Base-by-base conservation (phyloP, 2,113 vertebrate species). In the Pterocles gutturalis region DNA sequence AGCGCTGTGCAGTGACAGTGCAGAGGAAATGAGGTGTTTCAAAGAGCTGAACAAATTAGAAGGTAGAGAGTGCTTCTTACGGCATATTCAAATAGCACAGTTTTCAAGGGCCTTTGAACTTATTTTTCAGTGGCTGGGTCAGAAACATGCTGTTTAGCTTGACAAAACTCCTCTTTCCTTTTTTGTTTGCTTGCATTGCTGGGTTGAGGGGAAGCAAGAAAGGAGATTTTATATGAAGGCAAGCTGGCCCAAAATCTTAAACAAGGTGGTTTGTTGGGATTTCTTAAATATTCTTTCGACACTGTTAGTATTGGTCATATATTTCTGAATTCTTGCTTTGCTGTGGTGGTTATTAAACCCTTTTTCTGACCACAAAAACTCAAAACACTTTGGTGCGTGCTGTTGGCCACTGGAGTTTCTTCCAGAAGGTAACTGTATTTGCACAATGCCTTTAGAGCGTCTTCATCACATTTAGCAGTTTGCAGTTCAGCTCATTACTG, bases 11-110 rank as follows among this genome's bases (percentile, higher is more conserved):
- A 76, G 95, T 78, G 92, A 86, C 91, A 96, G 90, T 36, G 83
- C 83, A 73, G 79, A 60, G 90, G 90, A 93, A 96, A 95, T 86
- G 53, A 82, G 87, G 93, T 96, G 79, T 97, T 97, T 96, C 83
- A 95, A 97, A 95, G 93, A 92, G 61, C 75, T 17, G 80, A 90
- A 72, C 95, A 95, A 96, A 97, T 96, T 93, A 91, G 88, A 95
- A 92, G 94, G 93, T 89, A 87, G 90, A 89, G 94, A 79, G 78
- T 46, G 64, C 84, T 95, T 85, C 95, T 89, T 94, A 71, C 0
- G 0, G 60, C 64, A 70, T 91, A 88, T 95, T 94, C 75, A 96
- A 96, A 91, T 88, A 65, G 83, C 75, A 71, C 20, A n/a, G n/a
- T 93, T 97, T 96, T 92, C 89, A 96, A 96, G 72, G 71, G 76